Percentiles rank a stretch among this genome's conserved stretches.
Conservation (phyloP, 2,888 invertebrate genomes). For the Alitta virens region DNA sequence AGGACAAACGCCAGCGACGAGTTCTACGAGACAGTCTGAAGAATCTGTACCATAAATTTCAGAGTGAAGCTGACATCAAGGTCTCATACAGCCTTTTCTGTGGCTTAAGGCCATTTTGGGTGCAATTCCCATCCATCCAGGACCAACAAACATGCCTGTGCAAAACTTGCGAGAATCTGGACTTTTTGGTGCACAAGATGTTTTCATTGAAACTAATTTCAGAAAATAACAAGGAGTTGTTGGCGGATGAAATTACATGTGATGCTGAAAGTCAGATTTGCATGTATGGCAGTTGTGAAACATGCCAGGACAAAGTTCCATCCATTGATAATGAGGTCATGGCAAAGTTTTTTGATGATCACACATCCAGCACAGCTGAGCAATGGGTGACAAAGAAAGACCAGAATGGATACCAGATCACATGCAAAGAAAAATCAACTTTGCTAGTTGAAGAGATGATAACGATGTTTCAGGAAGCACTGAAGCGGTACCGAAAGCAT, state of each 20-base stretch:
- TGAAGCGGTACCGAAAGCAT: no score
- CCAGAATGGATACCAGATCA: no score
- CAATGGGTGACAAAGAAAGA: no score
- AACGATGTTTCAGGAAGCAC: no score
- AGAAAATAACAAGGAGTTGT: neutral
- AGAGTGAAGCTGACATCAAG: conserved; percentile 14
- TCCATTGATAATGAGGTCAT: no score
- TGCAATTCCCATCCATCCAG: neutral
- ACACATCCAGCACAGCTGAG: no score
- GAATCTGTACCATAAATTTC: conserved; percentile 23
- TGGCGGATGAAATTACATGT: neutral
- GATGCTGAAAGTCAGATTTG: neutral
- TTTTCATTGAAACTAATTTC: neutral
- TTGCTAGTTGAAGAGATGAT: no score
- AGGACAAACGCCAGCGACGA: conserved; percentile 22
- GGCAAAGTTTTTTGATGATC: no score
- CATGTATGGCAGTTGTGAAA: neutral
- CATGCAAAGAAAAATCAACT: no score
- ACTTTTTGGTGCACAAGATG: neutral
- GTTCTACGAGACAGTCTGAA: conserved; percentile 21
- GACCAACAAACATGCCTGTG: conserved; percentile 5
- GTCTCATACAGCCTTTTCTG: conserved; percentile 25
- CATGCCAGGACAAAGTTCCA: no score
- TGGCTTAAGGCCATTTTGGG: conserved; percentile 9
- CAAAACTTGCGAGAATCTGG: conserved; percentile 1